Conservation (phyloP, 2,113 vertebrate genomes). For the Laterallus jamaicensis region DNA sequence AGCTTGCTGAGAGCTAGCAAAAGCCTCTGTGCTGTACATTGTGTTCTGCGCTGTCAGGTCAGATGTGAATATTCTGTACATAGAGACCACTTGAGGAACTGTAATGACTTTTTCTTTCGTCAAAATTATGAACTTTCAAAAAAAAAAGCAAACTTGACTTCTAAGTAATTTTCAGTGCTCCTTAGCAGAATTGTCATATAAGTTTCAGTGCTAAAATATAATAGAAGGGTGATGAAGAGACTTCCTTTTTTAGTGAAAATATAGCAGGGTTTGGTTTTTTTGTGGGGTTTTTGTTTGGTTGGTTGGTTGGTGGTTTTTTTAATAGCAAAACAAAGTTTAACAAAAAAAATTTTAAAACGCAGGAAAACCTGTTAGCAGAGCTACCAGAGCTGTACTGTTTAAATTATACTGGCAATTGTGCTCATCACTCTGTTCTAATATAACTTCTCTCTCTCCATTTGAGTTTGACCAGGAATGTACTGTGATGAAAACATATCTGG, state of each 20-base stretch:
- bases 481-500: not conserved
- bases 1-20: not conserved
- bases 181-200: not conserved
- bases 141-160: not conserved
- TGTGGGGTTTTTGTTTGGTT: too few species aligned
- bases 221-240: not conserved
- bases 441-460: not conserved
- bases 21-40: fast-evolving
- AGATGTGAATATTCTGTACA: not conserved
- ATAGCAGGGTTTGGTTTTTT: not conserved
- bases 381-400: not conserved
- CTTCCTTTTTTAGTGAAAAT: not conserved
- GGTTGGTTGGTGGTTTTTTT: too few species aligned
- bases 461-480: not conserved
- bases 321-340: not conserved
- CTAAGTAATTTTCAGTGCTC: not conserved
- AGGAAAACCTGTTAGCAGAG: not conserved
- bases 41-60: not conserved
- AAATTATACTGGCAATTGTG: not conserved
- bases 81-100: not conserved
- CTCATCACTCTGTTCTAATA: not conserved
- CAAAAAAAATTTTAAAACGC: not conserved
- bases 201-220: not conserved
- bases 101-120: not conserved
- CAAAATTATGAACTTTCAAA: not conserved